phyloP scores from a whole-genome alignment of 2,888 invertebrate species.

The Reticulitermes lucifugus region DNA sequence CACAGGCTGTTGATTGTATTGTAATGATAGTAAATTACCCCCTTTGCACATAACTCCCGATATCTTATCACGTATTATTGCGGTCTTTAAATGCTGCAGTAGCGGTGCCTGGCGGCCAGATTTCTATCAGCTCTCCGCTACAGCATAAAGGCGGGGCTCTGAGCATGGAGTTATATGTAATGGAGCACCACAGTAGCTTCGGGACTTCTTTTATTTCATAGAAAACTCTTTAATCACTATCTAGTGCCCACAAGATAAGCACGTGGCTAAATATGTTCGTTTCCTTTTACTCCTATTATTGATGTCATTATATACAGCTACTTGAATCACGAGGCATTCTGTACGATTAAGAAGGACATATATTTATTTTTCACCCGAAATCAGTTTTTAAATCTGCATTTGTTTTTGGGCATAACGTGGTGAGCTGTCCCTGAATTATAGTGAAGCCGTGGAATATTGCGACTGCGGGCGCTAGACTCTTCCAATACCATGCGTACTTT shows the following conservation, averaged over 20 bases:
- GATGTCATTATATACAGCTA: neutral
- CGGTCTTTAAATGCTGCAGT: conserved; percentile 25
- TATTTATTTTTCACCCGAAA: neutral
- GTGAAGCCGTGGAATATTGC: no score
- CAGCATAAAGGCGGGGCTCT: conserved; percentile 30
- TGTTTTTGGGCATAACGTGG: no score
- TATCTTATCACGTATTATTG: conserved; percentile 34
- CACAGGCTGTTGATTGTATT: conserved; percentile 27
- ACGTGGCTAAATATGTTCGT: neutral
- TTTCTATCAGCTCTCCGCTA: conserved; percentile 24
- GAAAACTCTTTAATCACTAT: conserved; percentile 24
- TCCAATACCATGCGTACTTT: no score
- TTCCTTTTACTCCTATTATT: neutral
- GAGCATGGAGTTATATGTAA: conserved; percentile 2
- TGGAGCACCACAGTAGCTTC: conserved; percentile 14
- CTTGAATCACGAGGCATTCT: neutral
- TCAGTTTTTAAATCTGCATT: neutral
- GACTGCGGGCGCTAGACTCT: no score
- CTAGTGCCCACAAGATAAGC: neutral
- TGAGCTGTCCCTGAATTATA: no score
- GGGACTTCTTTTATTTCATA: conserved; percentile 31
- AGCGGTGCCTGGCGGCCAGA: conserved; percentile 10
- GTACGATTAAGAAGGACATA: neutral
- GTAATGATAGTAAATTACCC: conserved; percentile 39
- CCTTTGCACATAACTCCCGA: conserved; percentile 4